These are phyloP conservation scores for Bombus confusus DNA, from an alignment of 1,140 invertebrate genomes.

Conservation along the genomic window DNA sequence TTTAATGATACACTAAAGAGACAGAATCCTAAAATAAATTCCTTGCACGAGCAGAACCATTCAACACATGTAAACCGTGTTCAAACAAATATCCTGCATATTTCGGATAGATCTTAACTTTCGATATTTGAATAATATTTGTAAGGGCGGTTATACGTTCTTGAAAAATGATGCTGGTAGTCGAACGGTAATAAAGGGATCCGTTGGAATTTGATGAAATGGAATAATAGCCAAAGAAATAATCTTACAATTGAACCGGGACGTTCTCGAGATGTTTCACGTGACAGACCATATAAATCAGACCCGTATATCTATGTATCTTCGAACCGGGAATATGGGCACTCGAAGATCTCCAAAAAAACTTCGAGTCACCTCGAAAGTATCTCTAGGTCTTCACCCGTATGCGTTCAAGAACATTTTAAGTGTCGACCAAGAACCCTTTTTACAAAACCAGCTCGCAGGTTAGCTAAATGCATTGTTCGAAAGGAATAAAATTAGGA, in stretches of 20 bases:
- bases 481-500: background rate
- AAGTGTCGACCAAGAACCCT: background rate
- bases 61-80: background rate
- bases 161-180: background rate
- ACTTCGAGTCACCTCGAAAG: background rate
- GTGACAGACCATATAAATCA: background rate
- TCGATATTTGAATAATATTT: background rate
- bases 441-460: background rate
- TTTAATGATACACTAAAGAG: background rate
- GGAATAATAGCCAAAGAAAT: background rate
- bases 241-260: background rate
- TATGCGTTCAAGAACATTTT: background rate
- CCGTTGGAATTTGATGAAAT: background rate
- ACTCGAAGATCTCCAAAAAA: background rate
- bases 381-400: background rate
- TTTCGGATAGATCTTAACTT: background rate
- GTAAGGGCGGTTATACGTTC: background rate
- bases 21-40: background rate
- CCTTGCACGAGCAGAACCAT: background rate
- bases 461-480: background rate
- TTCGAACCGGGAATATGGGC: background rate
- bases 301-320: slow-evolving; percentile 1
- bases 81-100: background rate
- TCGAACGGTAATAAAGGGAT: background rate
- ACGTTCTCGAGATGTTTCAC: background rate